A percentile compares a stretch with the other conserved stretches of the same genome.
Evolutionary conservation across 2,797 vertebrate genomes (phyloP).

Genomic region (Anguilla marmorata): DNA sequence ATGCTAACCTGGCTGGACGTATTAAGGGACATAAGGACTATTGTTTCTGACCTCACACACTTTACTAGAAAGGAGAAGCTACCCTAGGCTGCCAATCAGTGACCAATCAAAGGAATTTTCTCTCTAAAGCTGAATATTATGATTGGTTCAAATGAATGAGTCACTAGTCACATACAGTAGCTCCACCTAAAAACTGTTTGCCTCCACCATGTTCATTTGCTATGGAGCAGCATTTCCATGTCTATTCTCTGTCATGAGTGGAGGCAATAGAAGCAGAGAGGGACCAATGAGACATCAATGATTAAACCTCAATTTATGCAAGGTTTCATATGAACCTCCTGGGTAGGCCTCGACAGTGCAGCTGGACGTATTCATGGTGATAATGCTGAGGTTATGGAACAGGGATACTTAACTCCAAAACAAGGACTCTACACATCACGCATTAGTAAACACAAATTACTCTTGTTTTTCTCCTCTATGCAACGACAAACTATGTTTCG

Average conservation of each 20-base stretch:
- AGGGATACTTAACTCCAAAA: background rate
- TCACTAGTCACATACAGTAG: background rate
- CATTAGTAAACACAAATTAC: background rate
- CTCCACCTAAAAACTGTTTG: background rate
- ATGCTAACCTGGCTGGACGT: background rate
- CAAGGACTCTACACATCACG: background rate
- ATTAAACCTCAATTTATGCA: background rate
- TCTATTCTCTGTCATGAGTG: background rate
- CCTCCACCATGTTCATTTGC: too few relatives aligned
- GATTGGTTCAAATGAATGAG: background rate
- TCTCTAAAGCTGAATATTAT: background rate
- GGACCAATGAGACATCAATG: background rate
- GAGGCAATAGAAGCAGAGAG: background rate
- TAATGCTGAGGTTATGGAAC: background rate
- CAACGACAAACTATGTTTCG: background rate
- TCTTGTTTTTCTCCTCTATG: background rate
- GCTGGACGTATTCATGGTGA: background rate
- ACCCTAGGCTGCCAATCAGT: background rate
- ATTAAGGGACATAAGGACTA: background rate
- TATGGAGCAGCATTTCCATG: background rate
- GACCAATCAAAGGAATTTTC: background rate
- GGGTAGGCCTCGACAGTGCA: background rate
- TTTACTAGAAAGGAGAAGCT: background rate
- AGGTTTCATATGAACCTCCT: background rate
- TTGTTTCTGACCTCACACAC: background rate